A percentile compares a stretch with the other conserved stretches of the same genome.
phyloP scores from a whole-genome alignment of 2,113 vertebrate genomes.

The Cranoglanis bouderius region DNA sequence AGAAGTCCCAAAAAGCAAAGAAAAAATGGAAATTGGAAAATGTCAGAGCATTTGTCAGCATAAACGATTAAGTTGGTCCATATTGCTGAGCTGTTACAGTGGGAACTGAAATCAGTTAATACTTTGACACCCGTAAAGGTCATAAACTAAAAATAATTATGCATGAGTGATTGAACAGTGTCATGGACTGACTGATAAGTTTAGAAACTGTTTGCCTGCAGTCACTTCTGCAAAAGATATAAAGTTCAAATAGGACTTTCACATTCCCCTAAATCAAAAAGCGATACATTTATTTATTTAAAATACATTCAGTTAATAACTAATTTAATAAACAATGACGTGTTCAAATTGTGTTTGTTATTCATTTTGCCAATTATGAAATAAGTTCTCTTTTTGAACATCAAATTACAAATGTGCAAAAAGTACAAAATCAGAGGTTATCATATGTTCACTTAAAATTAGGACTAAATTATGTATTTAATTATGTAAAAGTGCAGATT shows the following conservation, averaged over 20 bases:
- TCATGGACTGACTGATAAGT: neutral
- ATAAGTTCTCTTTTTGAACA: neutral
- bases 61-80: neutral
- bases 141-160: neutral
- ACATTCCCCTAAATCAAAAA: neutral
- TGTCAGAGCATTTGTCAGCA: neutral
- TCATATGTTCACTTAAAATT: neutral
- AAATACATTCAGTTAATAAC: neutral
- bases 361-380: neutral
- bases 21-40: neutral
- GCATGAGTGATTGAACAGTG: neutral
- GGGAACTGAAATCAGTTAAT: neutral
- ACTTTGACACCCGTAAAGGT: neutral
- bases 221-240: neutral
- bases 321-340: neutral
- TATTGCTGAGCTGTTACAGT: neutral
- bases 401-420: neutral
- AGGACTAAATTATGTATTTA: neutral
- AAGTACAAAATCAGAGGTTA: neutral
- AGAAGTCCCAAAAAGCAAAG: neutral
- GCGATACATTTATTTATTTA: neutral
- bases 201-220: neutral
- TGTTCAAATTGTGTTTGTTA: neutral
- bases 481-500: conserved; percentile 5
- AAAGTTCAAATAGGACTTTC: neutral